Evolutionary conservation across 2,797 vertebrate species (phyloP).

Genomic region (Taeniopygia guttata): DNA sequence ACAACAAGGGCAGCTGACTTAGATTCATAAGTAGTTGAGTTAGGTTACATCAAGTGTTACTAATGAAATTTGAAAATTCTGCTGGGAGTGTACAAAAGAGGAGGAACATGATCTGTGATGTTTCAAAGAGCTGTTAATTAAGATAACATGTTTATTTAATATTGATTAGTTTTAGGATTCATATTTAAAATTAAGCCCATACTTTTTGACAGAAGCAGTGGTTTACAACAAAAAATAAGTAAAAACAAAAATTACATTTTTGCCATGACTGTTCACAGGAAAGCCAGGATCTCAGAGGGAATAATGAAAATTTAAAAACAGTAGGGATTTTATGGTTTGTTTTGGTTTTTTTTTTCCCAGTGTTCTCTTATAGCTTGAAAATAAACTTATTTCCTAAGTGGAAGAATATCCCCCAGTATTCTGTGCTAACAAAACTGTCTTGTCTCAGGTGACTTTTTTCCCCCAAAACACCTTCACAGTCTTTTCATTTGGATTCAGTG

Average conservation of each 20-base stretch:
- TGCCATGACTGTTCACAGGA: neutral
- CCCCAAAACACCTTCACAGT: neutral
- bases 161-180: conserved; percentile 47
- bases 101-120: conserved; percentile 22
- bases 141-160: conserved; percentile 63
- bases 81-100: conserved; percentile 44
- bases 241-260: neutral
- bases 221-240: neutral
- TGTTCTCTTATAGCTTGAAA: neutral
- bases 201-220: neutral
- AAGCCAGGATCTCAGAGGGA: neutral
- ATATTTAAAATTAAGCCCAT: conserved; percentile 12
- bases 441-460: neutral
- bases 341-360: neutral
- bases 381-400: neutral
- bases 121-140: conserved; percentile 64
- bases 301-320: neutral
- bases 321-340: neutral
- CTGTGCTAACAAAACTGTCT: neutral
- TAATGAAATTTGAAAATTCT: conserved; percentile 56
- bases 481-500: neutral
- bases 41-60: conserved; percentile 50
- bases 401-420: neutral
- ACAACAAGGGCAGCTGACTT: conserved; percentile 36
- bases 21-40: conserved; percentile 45